These are phyloP conservation scores for Arnoldichthys spilopterus DNA, from an alignment of 2,797 vertebrate species.

Conservation along the genomic window DNA sequence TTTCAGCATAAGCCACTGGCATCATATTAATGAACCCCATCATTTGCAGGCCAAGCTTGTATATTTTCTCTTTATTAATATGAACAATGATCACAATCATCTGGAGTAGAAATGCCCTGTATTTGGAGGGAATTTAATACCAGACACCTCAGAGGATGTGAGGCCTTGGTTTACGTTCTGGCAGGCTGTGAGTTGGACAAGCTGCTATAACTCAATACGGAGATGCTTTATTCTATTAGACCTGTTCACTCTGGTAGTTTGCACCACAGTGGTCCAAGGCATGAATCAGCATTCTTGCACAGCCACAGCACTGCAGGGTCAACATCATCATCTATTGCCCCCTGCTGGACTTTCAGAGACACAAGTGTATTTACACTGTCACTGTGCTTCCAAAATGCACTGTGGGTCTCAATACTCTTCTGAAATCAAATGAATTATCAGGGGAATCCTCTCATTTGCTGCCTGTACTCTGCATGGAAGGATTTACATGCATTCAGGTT, in stretches of 20 bases:
- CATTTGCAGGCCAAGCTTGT: neutral
- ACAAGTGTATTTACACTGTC: neutral
- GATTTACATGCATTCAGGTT: too few species aligned
- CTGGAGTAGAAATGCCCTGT: too few species aligned
- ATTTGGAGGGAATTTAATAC: neutral
- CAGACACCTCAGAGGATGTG: neutral
- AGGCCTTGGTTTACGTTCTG: conserved; percentile 5
- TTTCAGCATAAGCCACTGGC: neutral
- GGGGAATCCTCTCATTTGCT: too few species aligned
- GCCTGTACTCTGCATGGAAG: too few species aligned
- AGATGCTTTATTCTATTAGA: neutral
- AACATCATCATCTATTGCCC: conserved; percentile 65
- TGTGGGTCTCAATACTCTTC: neutral
- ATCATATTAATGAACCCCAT: neutral
- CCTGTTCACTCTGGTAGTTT: neutral
- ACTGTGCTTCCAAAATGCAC: neutral
- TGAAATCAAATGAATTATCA: too few species aligned
- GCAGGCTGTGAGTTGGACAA: conserved; percentile 10
- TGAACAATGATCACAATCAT: neutral
- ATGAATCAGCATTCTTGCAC: conserved; percentile 42
- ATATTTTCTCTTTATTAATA: neutral
- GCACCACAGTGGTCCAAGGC: neutral
- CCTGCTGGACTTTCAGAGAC: conserved; percentile 64
- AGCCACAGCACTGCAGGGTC: neutral
- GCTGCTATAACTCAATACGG: conserved; percentile 70